Evolutionary conservation across 2,888 invertebrate species (phyloP), one percentile per base, ranked within the genome.

Genomic region (Xanthostigma xanthostigma): DNA sequence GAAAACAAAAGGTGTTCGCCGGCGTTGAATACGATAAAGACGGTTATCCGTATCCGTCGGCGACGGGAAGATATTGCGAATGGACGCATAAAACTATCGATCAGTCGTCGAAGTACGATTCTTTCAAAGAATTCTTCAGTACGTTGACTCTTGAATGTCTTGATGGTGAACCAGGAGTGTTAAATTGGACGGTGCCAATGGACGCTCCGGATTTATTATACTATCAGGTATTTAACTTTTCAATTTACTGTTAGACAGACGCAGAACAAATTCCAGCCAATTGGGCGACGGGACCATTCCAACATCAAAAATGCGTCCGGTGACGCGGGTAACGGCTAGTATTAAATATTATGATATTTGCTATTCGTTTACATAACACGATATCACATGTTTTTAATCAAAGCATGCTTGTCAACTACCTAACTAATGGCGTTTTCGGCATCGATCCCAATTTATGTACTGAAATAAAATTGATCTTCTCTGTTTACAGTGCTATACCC

Each of bases 21-120:
- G 92, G 92, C 5, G 83, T 92, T 0, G 78, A 74, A 0, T 84
- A 77, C 57, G 84, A 86, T 59, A 71, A 73, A 9, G 80, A 84
- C 53, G 87, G 86, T 8, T 84, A 83, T 61, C 81, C 89, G 0
- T 78, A 78, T 52, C 89, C 92, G 1, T 87, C 83, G 9, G 85
- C 86, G 44, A 85, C 78, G 45, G 91, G 91, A 2, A 78, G 87
- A 9, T 88, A 88, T 63, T 92, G 92, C 65, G 89, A 91, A 63
- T 92, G 88, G 85, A 75, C 77, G 0, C 89, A 89, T 67, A 83
- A 80, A 60, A 80, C 79, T 0, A 70, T 80, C 0, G 91, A 92
- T 67, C 79, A 76, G 61, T 79, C 86, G 3, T 69, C 73, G 2
- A 75, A 78, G 46, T 80, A 78, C 0, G 79, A 79, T 51, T 84